Conservation (phyloP, 2,113 vertebrate species). For the Carollia perspicillata region DNA sequence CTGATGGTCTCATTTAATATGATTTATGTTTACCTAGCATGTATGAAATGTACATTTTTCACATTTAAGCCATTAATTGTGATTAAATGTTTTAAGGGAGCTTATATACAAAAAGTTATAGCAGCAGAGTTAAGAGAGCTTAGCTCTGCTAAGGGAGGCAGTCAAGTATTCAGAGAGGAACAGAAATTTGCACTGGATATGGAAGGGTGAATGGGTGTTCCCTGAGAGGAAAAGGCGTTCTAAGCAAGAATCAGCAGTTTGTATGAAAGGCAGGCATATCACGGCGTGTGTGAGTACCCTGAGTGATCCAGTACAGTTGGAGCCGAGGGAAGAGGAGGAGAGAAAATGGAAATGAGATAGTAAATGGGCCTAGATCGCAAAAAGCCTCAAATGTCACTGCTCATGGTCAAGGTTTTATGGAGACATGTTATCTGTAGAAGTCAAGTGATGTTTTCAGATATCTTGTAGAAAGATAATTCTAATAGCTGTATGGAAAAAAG, state of each 20-base stretch:
- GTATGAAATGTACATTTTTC: background rate
- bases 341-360: background rate
- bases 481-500: background rate
- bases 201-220: background rate
- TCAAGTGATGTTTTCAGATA: background rate
- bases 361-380: background rate
- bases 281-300: background rate
- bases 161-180: background rate
- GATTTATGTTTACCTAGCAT: background rate
- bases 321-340: background rate
- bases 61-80: background rate
- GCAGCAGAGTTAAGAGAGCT: background rate
- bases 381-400: background rate
- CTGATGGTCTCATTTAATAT: background rate
- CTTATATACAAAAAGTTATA: background rate
- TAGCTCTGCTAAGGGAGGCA: background rate
- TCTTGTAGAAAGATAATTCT: background rate
- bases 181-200: background rate
- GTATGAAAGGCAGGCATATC: background rate
- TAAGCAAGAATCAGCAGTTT: background rate
- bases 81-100: background rate
- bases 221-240: background rate
- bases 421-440: background rate
- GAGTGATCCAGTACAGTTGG: background rate
- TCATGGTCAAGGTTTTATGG: background rate